Evolutionary conservation across 2,888 invertebrate species (phyloP).

Genomic region (Orchesella flavescens): DNA sequence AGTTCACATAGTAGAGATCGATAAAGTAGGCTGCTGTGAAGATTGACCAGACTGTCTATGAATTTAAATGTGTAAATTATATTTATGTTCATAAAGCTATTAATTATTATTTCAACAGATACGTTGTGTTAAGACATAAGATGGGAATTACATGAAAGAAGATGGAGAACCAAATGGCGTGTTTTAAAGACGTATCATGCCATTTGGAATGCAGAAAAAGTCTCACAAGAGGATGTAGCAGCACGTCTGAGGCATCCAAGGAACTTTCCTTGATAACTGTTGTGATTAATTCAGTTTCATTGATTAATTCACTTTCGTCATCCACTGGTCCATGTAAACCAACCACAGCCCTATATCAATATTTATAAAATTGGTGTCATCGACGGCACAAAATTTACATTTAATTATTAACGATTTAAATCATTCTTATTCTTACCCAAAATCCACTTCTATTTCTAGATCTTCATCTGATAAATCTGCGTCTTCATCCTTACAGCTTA

Average conservation of each 20-base stretch:
- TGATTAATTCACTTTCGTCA: not conserved
- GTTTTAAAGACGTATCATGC: not conserved
- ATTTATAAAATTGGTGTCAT: no score
- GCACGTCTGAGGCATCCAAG: not conserved
- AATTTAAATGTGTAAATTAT: not conserved
- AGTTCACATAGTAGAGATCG: not conserved
- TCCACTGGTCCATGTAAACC: conserved; percentile 5
- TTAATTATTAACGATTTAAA: not conserved
- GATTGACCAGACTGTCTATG: conserved; percentile 7
- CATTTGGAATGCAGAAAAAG: conserved; percentile 23
- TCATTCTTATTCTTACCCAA: conserved; percentile 2
- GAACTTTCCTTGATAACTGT: not conserved
- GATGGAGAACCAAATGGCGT: conserved; percentile 5
- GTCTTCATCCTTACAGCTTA: not conserved
- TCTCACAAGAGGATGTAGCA: not conserved
- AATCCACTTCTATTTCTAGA: not conserved
- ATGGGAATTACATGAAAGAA: conserved; percentile 10
- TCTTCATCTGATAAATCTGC: conserved; percentile 1
- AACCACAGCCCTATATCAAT: not conserved
- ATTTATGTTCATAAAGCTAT: not conserved
- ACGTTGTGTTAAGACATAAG: not conserved
- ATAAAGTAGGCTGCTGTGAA: not conserved
- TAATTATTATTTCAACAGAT: not conserved
- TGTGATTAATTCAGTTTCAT: conserved; percentile 12
- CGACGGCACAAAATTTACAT: no score